Percentiles rank a stretch among this genome's conserved stretches.
phyloP scores from a whole-genome alignment of 2,888 invertebrate genomes.

The Cheilosia urbana region DNA sequence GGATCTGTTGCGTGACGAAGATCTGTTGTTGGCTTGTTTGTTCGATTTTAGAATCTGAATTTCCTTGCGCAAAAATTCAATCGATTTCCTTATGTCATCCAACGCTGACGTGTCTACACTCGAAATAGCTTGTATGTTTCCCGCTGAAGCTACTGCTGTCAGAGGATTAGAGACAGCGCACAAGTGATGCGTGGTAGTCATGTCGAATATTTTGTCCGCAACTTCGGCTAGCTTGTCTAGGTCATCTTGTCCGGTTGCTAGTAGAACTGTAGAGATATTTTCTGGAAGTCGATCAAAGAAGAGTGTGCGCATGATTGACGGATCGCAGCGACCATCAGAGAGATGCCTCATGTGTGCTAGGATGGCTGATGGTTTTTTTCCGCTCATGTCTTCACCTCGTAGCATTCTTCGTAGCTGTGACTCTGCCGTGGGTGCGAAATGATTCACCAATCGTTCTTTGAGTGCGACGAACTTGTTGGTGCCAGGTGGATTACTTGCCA shows the following conservation, averaged over 20 bases:
- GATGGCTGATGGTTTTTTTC: conserved; percentile 25
- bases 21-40: not conserved
- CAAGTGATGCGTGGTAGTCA: conserved; percentile 3
- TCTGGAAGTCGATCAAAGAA: conserved; percentile 30
- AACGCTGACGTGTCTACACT: conserved; percentile 7
- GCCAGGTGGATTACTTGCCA: conserved; percentile 17
- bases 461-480: conserved; percentile 24
- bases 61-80: conserved; percentile 6
- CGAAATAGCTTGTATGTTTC: conserved; percentile 20
- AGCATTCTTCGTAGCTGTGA: conserved; percentile 26
- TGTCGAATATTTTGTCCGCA: conserved; percentile 26
- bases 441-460: conserved; percentile 12
- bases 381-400: conserved; percentile 23
- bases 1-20: not conserved
- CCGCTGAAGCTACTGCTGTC: not conserved
- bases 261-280: conserved; percentile 6
- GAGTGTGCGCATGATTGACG: conserved; percentile 32
- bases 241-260: conserved; percentile 21
- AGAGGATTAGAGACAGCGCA: conserved; percentile 17
- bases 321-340: conserved; percentile 14
- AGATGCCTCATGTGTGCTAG: conserved; percentile 27
- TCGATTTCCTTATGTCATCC: conserved; percentile 10
- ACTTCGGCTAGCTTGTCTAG: conserved; percentile 25
- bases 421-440: conserved; percentile 27
- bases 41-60: not conserved